Percentiles rank a stretch among this genome's conserved stretches.
phyloP scores from a whole-genome alignment of 2,888 invertebrate genomes.

The Serripes groenlandicus region DNA sequence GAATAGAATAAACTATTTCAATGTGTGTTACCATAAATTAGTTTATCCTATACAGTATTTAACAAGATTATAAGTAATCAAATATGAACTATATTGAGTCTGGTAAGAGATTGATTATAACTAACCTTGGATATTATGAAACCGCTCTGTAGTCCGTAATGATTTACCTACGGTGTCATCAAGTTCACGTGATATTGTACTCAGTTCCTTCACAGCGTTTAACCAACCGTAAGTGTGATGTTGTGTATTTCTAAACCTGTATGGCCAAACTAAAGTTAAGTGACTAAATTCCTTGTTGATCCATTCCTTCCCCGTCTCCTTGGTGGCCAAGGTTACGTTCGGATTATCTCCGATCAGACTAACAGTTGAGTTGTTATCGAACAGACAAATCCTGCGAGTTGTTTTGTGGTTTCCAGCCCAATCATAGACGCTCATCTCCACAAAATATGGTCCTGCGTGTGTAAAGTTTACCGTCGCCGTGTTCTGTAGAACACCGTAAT shows the following conservation, averaged over 20 bases:
- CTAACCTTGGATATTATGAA: conserved; percentile 48
- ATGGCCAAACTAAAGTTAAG: conserved; percentile 49
- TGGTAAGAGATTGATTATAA: not conserved
- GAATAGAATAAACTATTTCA: too few species aligned
- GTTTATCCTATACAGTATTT: too few species aligned
- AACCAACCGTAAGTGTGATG: conserved; percentile 57
- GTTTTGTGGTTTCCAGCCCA: conserved; percentile 63
- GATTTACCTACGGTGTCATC: conserved; percentile 50
- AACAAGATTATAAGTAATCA: too few species aligned
- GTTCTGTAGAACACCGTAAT: conserved; percentile 16
- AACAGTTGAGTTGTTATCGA: conserved; percentile 59
- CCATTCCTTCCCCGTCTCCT: conserved; percentile 47
- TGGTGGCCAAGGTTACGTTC: conserved; percentile 19
- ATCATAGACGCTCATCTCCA: conserved; percentile 52
- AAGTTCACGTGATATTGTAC: conserved; percentile 30
- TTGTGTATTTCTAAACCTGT: conserved; percentile 55
- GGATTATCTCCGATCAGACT: conserved; percentile 14
- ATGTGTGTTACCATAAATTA: too few species aligned
- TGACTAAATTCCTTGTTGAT: conserved; percentile 36
- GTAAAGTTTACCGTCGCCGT: conserved; percentile 14
- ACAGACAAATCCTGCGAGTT: conserved; percentile 59
- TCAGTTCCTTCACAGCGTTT: conserved; percentile 29
- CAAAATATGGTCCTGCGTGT: conserved; percentile 45
- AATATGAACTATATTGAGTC: too few species aligned
- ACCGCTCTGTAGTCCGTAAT: conserved; percentile 15